Evolutionary conservation across 2,797 vertebrate species (phyloP), one percentile per base, ranked within the genome.

Genomic region (Epinephelus coioides): DNA sequence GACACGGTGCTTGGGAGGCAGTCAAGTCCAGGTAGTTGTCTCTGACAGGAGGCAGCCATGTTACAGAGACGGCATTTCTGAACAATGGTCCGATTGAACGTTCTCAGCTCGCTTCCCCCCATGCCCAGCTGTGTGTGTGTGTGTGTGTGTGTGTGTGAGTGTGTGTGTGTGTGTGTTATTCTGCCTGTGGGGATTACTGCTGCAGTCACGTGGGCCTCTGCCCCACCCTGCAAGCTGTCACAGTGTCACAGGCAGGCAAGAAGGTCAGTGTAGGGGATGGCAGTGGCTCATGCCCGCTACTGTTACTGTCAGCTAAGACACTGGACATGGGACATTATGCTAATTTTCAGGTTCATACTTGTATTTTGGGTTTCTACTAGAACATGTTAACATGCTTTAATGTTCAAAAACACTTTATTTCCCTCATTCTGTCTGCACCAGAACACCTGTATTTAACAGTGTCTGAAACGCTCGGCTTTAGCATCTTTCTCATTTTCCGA

Each of bases 81-180:
- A 94, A 96, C 96, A 97, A 97, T 94, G 95, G 96, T 93, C 89
- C 88, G 73, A 95, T 92, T 95, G 94, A 94, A 91, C 75, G 82
- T 82, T 80, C 75, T 60, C 17, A 23, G 73, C 85, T 74, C 9
- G 44, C 86, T 87, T 87, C 69, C 85, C 43, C 90, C 90, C 93
- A 70, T 82, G 89, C 85, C 86, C 96, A 96, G 95, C 95, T 97
- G 94, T 93, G 86, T 77, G 75, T 67, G 57, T 74, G 81, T 72
- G 70, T 82, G 80, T 65, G 69, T 79, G 63, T 70, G 71, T 71
- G 72, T 78, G 67, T 69, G 71, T 66, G 57, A 63, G 70, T 82
- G 80, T 65, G 69, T 79, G 63, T 73, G 71, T 71, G 72, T 78
- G 69, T 69, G 71, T 66, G 57, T 66, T 30, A 30, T 10, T 78